These are phyloP conservation scores for Dicrurus megarhynchus DNA, from an alignment of 2,113 vertebrate genomes.

Conservation along the genomic window DNA sequence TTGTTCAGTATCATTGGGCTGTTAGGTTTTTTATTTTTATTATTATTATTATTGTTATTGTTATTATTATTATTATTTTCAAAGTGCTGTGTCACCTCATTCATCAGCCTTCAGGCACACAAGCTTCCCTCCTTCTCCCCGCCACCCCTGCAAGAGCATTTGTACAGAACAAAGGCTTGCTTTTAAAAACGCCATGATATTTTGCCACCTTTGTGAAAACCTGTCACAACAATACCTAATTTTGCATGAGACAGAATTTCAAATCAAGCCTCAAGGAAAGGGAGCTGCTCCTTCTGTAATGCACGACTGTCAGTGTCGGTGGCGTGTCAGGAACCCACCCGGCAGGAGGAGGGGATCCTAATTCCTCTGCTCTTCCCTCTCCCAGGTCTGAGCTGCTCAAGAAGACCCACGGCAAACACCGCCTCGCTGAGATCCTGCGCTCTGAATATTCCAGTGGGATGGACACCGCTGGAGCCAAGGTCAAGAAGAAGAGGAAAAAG, in stretches of 20 bases:
- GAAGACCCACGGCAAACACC: constrained; percentile 49
- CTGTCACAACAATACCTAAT: constrained; percentile 71
- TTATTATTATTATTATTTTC: not conserved
- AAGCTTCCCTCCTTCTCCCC: constrained; percentile 41
- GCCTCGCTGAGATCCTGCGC: constrained; percentile 68
- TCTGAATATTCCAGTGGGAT: constrained; percentile 86
- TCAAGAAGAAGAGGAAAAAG: constrained; percentile 34
- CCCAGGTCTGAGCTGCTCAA: constrained; percentile 67
- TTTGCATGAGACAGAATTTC: constrained; percentile 65
- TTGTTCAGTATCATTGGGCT: not conserved
- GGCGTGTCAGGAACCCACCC: constrained; percentile 18
- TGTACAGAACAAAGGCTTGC: constrained; percentile 77
- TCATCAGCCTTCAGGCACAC: constrained; percentile 47
- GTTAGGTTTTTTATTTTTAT: not conserved
- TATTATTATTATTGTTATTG: not conserved
- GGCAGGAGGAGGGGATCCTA: not conserved
- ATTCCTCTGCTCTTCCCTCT: constrained; percentile 41
- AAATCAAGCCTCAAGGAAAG: constrained; percentile 60
- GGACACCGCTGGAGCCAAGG: constrained; percentile 39
- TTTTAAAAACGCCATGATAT: constrained; percentile 71
- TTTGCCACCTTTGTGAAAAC: constrained; percentile 75
- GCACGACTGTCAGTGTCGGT: not conserved
- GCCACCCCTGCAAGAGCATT: constrained; percentile 60
- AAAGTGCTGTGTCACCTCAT: constrained; percentile 49
- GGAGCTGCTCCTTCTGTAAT: constrained; percentile 33